Conservation (phyloP, 2,888 invertebrate genomes). For the Synanthedon andrenaeformis region DNA sequence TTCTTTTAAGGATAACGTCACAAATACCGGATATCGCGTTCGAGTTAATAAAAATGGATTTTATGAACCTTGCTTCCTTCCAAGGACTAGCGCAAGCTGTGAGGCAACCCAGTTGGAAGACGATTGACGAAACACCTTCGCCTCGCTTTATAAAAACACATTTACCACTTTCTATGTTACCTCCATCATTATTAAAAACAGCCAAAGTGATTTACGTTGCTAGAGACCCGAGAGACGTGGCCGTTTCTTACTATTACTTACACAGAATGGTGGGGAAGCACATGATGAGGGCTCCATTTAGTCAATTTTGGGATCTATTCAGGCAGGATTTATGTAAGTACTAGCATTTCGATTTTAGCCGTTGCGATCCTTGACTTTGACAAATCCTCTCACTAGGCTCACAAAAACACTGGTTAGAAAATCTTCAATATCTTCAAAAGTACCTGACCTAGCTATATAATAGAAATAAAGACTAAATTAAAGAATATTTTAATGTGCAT, state of each 20-base stretch:
- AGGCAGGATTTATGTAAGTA: constrained; percentile 68
- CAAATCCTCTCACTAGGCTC: too few relatives aligned
- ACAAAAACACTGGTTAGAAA: too few relatives aligned
- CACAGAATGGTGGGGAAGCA: constrained; percentile 66
- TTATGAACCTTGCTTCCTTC: constrained; percentile 49
- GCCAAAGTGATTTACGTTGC: constrained; percentile 76
- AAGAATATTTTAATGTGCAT: too few relatives aligned
- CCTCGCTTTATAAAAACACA: constrained; percentile 76
- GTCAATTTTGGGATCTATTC: constrained; percentile 72
- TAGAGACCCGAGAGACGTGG: constrained; percentile 79
- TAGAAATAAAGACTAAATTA: too few relatives aligned
- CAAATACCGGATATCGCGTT: constrained; percentile 49
- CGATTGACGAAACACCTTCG: constrained; percentile 42
- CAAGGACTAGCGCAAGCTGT: constrained; percentile 50
- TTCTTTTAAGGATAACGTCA: constrained; percentile 31
- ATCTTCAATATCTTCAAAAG: too few relatives aligned
- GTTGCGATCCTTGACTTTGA: too few relatives aligned
- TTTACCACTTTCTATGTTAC: constrained; percentile 72
- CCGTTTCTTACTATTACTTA: constrained; percentile 78
- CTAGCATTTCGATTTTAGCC: background rate
- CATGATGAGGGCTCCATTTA: constrained; percentile 64
- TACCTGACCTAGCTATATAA: too few relatives aligned
- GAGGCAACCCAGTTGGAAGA: constrained; percentile 39
- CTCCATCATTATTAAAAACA: constrained; percentile 50
- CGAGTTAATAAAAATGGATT: constrained; percentile 47